Evolutionary conservation across 2,113 vertebrate species (phyloP).

Genomic region (Triplophysa dalaica): DNA sequence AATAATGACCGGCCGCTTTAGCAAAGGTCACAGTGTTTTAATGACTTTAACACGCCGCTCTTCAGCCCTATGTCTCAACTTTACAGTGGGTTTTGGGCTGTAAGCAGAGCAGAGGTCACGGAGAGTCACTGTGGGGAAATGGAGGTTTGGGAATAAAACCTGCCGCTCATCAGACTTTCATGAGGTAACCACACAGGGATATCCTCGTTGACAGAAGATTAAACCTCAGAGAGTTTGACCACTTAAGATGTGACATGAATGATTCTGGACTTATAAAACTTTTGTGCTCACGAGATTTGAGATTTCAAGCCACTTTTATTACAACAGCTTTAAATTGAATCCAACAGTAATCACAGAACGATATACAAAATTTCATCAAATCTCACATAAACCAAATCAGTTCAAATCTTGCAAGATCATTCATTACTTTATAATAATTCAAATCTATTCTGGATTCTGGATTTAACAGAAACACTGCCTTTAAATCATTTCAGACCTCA

Average conservation of each 20-base stretch:
- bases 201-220: neutral
- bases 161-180: constrained; percentile 28
- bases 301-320: no score
- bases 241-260: constrained; percentile 48
- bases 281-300: neutral
- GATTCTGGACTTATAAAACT: constrained; percentile 32
- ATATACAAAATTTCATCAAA: no score
- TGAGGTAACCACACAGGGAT: neutral
- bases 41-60: neutral
- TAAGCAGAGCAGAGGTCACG: constrained; percentile 13
- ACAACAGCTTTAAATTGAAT: no score
- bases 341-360: no score
- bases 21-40: constrained; percentile 56
- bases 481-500: no score
- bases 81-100: neutral
- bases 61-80: neutral
- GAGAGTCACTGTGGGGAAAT: neutral
- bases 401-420: neutral
- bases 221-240: constrained; percentile 6
- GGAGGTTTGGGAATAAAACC: constrained; percentile 3
- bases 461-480: no score
- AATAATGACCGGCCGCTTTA: constrained; percentile 48
- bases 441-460: no score
- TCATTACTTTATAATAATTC: neutral
- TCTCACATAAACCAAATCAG: no score